Percentiles rank a stretch among this genome's conserved stretches.
phyloP scores from a whole-genome alignment of 2,113 vertebrate species.

The Camelus dromedarius region DNA sequence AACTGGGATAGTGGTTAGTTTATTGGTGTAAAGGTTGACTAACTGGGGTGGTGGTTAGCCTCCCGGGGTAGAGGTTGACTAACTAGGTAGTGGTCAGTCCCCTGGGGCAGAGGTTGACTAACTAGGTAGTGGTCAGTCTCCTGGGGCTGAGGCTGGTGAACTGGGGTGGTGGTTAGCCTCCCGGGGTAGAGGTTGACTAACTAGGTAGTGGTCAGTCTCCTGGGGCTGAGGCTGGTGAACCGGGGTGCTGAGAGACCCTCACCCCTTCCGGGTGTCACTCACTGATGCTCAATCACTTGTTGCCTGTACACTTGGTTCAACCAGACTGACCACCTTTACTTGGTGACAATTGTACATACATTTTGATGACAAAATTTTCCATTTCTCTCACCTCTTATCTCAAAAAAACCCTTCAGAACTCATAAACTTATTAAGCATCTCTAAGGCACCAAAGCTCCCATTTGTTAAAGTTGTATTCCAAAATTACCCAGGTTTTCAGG shows the following conservation, averaged over 20 bases:
- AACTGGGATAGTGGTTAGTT: rapidly evolving
- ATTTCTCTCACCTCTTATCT: not conserved
- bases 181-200: no score
- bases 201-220: rapidly evolving
- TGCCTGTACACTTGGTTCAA: not conserved
- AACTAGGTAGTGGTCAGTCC: no score
- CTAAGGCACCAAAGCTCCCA: not conserved
- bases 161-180: not conserved
- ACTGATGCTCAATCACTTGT: not conserved
- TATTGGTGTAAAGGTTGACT: not conserved
- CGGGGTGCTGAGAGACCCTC: not conserved
- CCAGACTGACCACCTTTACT: not conserved
- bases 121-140: rapidly evolving
- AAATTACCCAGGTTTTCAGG: not conserved
- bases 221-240: not conserved
- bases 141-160: not conserved
- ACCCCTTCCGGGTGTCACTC: no score
- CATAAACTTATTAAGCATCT: not conserved
- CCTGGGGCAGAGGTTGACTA: no score
- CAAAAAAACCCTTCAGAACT: not conserved
- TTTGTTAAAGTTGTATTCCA: not conserved
- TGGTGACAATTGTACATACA: not conserved
- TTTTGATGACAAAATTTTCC: not conserved
- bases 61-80: no score
- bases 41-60: not conserved